Evolutionary conservation across 1,140 invertebrate genomes (phyloP).

Genomic region (Nylanderia fulva): DNA sequence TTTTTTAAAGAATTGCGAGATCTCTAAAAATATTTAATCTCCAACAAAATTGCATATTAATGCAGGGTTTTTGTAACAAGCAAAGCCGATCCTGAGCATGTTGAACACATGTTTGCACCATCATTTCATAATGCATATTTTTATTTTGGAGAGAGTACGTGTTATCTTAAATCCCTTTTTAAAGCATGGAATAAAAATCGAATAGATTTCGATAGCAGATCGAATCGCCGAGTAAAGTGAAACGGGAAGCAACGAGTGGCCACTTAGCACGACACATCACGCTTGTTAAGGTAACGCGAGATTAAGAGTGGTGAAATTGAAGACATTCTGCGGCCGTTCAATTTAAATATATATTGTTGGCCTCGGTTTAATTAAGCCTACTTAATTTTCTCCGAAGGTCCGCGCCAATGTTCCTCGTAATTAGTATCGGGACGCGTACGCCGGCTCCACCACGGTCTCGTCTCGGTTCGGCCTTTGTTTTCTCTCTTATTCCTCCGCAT

Average conservation of each 20-base stretch:
- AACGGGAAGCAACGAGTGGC: slow-evolving; percentile 51
- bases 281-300: slow-evolving; percentile 58
- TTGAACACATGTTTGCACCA: not conserved
- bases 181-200: not conserved
- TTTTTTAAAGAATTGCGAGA: no score
- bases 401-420: slow-evolving; percentile 80
- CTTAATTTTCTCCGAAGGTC: slow-evolving; percentile 80
- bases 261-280: slow-evolving; percentile 55
- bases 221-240: not conserved
- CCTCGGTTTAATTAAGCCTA: slow-evolving; percentile 82
- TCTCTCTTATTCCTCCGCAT: slow-evolving; percentile 72
- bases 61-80: not conserved
- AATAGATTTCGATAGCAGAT: not conserved
- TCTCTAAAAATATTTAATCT: no score
- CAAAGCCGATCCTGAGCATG: not conserved
- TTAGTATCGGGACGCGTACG: slow-evolving; percentile 82
- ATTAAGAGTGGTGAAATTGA: slow-evolving; percentile 38
- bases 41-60: not conserved
- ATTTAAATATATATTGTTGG: slow-evolving; percentile 81
- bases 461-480: slow-evolving; percentile 71
- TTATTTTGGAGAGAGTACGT: not conserved
- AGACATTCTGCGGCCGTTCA: slow-evolving; percentile 58
- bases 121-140: slow-evolving; percentile 22
- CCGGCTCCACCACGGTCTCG: slow-evolving; percentile 71
- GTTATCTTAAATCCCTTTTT: slow-evolving; percentile 32